phyloP scores from a whole-genome alignment of 2,888 invertebrate species.

The Ectobius pallidus region DNA sequence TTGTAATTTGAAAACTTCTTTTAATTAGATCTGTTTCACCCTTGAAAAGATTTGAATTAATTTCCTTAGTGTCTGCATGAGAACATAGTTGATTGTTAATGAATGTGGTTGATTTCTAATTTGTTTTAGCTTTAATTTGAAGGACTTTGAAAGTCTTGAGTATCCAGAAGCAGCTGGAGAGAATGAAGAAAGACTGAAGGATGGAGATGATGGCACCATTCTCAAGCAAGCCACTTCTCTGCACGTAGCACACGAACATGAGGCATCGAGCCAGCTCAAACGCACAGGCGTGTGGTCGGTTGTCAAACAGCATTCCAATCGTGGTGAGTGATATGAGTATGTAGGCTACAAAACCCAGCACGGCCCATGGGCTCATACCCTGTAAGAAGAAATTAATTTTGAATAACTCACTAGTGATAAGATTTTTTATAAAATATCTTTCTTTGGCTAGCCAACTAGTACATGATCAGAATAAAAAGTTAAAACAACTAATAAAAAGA shows the following conservation, averaged over 20 bases:
- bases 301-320: slow-evolving; percentile 75
- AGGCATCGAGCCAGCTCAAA: slow-evolving; percentile 71
- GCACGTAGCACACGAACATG: slow-evolving; percentile 59
- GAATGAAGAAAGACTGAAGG: slow-evolving; percentile 63
- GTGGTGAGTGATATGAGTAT: slow-evolving; percentile 70
- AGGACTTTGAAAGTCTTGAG: slow-evolving; percentile 64
- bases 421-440: too few relatives aligned
- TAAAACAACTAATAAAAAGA: too few relatives aligned
- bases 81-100: too few relatives aligned
- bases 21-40: too few relatives aligned
- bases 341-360: slow-evolving; percentile 65
- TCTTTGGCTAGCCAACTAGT: too few relatives aligned
- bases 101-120: too few relatives aligned
- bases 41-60: too few relatives aligned
- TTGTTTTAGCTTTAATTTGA: slow-evolving; percentile 58
- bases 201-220: slow-evolving; percentile 52
- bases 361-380: slow-evolving; percentile 66
- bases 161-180: slow-evolving; percentile 68
- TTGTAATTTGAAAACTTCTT: too few relatives aligned
- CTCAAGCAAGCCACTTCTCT: slow-evolving; percentile 48
- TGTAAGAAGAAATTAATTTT: slow-evolving; percentile 52
- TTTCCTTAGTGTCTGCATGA: too few relatives aligned
- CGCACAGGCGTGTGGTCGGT: slow-evolving; percentile 64
- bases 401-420: too few relatives aligned
- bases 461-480: too few relatives aligned